These are phyloP conservation scores for Diloba caeruleocephala DNA, from an alignment of 2,888 invertebrate species.

Conservation along the genomic window DNA sequence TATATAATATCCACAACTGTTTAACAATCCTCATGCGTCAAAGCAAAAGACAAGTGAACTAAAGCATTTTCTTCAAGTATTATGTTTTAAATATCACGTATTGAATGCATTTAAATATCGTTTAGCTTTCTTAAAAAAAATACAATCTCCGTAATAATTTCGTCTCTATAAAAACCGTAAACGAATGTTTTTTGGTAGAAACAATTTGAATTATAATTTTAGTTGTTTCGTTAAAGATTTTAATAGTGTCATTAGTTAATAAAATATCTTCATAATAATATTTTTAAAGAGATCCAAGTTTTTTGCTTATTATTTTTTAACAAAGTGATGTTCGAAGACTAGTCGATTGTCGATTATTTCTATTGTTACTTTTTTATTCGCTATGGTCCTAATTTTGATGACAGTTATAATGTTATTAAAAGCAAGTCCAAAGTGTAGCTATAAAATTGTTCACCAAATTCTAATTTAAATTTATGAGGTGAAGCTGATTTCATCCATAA, in stretches of 20 bases:
- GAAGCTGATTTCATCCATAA: no score
- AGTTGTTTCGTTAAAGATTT: slow-evolving; percentile 8
- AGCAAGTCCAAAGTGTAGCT: slow-evolving; percentile 26
- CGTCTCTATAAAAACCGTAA: no score
- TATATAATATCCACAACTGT: slow-evolving; percentile 29
- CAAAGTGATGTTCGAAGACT: slow-evolving; percentile 34
- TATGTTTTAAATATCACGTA: slow-evolving; percentile 40
- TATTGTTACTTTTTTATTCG: slow-evolving; percentile 24
- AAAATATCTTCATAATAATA: slow-evolving; percentile 2
- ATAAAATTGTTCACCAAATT: not conserved
- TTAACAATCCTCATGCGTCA: slow-evolving; percentile 33
- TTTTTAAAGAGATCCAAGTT: slow-evolving; percentile 1
- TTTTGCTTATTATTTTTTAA: slow-evolving; percentile 21
- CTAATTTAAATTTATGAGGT: no score
- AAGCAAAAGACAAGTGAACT: slow-evolving; percentile 10
- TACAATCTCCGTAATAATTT: not conserved
- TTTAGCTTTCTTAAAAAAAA: slow-evolving; percentile 25
- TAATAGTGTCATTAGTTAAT: slow-evolving; percentile 15
- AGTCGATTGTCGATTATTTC: slow-evolving; percentile 41
- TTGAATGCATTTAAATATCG: slow-evolving; percentile 44
- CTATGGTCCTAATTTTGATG: slow-evolving; percentile 6
- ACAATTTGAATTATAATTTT: slow-evolving; percentile 13
- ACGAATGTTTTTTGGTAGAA: slow-evolving; percentile 1
- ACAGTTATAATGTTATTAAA: slow-evolving; percentile 25
- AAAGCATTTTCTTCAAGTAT: slow-evolving; percentile 40